Percentiles rank a stretch among this genome's conserved stretches.
Conservation (phyloP, 92 coral and sea anemone genomes). For the Porites rus region DNA sequence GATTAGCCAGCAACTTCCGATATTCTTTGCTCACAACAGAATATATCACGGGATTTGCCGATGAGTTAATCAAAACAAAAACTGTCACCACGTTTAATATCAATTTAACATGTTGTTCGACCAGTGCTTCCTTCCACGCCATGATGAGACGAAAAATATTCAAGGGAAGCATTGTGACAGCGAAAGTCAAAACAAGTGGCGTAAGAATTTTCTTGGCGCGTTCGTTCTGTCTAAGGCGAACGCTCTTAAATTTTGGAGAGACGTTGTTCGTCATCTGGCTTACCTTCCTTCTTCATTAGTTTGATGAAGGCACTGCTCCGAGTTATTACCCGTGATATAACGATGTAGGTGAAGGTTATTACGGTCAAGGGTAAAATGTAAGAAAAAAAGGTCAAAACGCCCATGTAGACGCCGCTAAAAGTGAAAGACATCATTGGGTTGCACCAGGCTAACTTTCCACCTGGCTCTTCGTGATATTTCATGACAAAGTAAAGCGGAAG, state of each 20-base stretch:
- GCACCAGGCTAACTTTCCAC: background rate
- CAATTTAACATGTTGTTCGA: background rate
- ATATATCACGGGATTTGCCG: slow-evolving; percentile 46
- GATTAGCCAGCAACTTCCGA: background rate
- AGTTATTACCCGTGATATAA: slow-evolving; percentile 19
- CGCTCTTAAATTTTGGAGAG: background rate
- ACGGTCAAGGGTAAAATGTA: slow-evolving; percentile 20
- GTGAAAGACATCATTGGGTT: slow-evolving; percentile 6
- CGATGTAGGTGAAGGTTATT: slow-evolving; percentile 21
- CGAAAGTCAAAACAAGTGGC: slow-evolving; percentile 33
- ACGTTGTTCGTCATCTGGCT: background rate
- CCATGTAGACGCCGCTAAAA: background rate
- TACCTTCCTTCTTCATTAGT: background rate
- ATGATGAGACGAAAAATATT: slow-evolving; percentile 4
- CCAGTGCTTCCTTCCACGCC: background rate
- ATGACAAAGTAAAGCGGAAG: slow-evolving; percentile 28
- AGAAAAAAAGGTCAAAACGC: slow-evolving; percentile 5
- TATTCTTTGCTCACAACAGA: slow-evolving; percentile 19
- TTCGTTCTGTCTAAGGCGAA: slow-evolving; percentile 39
- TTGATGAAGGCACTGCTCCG: slow-evolving; percentile 16
- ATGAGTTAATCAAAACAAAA: slow-evolving; percentile 20
- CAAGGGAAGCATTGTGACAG: slow-evolving; percentile 46
- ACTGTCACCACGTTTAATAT: background rate
- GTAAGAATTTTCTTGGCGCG: slow-evolving; percentile 49
- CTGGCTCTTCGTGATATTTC: slow-evolving; percentile 20